Evolutionary conservation across 2,797 vertebrate genomes (phyloP).

Genomic region (Bryconaethiops microstoma): DNA sequence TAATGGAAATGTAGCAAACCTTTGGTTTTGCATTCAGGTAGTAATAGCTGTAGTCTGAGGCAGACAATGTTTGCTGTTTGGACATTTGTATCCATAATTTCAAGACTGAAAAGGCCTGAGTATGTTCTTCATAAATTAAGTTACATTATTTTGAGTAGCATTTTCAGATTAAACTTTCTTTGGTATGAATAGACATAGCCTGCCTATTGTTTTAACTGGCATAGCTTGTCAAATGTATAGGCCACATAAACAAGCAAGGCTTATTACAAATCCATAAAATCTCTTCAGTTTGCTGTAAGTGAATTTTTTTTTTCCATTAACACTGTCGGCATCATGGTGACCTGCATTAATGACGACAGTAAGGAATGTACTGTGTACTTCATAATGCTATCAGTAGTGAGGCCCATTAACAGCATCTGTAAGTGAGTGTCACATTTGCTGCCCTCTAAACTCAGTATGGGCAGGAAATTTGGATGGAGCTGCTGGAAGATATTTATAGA

Average conservation of each 20-base stretch:
- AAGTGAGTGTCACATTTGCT: conserved; percentile 36
- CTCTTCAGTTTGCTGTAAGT: not conserved
- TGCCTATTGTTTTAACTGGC: not conserved
- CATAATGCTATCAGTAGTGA: conserved; percentile 43
- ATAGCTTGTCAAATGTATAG: not conserved
- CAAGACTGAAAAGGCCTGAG: not conserved
- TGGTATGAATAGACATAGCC: not conserved
- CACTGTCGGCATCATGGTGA: conserved; percentile 25
- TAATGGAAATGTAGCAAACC: too few relatives aligned
- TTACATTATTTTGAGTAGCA: not conserved
- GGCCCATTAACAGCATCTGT: conserved; percentile 44
- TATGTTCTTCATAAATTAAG: not conserved
- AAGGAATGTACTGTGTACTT: conserved; percentile 29
- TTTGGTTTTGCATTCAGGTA: too few relatives aligned
- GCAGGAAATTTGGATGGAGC: conserved; percentile 50
- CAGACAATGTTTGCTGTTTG: not conserved
- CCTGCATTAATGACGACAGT: conserved; percentile 30
- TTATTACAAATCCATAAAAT: not conserved
- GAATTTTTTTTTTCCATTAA: not conserved
- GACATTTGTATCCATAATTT: not conserved
- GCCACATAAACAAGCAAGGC: not conserved
- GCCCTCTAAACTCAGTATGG: conserved; percentile 41
- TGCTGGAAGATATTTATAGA: conserved; percentile 51
- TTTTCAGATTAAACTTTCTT: not conserved
- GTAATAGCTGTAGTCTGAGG: not conserved